phyloP scores from a whole-genome alignment of 2,888 invertebrate genomes.

The Agriopis aurantiaria region DNA sequence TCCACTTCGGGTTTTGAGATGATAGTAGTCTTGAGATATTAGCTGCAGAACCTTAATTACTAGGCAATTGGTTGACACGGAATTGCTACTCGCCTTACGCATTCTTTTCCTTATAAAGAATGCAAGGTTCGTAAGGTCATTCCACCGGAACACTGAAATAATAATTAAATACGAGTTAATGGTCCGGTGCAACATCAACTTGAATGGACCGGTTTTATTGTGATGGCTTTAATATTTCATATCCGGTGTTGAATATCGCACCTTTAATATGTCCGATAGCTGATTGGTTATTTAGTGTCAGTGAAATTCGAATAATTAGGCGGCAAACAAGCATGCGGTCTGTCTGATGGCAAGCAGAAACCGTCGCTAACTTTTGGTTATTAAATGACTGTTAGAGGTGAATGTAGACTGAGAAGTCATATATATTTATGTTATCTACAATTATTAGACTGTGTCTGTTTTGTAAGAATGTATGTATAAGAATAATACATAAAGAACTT shows the following conservation, averaged over 20 bases:
- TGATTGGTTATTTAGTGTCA: background rate
- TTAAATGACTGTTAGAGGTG: too few species aligned
- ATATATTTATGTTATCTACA: too few species aligned
- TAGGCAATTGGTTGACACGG: background rate
- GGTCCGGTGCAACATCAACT: conserved; percentile 1
- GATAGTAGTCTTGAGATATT: too few species aligned
- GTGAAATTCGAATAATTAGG: background rate
- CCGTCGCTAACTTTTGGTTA: too few species aligned
- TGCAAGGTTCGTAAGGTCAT: conserved; percentile 52
- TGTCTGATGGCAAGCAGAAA: too few species aligned
- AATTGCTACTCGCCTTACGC: conserved; percentile 6
- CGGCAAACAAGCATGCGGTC: too few species aligned
- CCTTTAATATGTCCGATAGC: background rate
- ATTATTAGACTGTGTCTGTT: too few species aligned
- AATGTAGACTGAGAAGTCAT: too few species aligned
- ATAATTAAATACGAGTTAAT: conserved; percentile 48
- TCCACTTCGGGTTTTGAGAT: too few species aligned
- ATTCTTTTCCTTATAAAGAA: conserved; percentile 35
- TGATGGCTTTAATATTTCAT: conserved; percentile 18
- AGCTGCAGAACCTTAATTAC: too few species aligned
- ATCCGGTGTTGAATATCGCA: conserved; percentile 28
- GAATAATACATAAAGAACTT: too few species aligned
- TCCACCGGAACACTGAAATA: conserved; percentile 40
- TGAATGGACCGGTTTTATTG: conserved; percentile 27
- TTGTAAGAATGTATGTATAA: too few species aligned